Conservation (phyloP, 1,140 invertebrate species). For the Drosophila lini region DNA sequence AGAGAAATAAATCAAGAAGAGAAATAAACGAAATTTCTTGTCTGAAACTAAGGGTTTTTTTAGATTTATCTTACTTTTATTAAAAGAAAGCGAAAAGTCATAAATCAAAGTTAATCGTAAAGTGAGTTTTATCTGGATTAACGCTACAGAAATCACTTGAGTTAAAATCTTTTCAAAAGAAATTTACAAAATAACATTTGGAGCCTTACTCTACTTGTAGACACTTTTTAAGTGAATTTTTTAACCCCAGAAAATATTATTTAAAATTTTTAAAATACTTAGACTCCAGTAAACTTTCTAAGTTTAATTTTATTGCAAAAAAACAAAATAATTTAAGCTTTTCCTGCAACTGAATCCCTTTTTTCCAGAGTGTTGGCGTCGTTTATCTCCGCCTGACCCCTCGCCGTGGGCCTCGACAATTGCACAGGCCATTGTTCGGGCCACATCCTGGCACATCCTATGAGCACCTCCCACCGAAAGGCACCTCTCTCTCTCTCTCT, state of each 20-base stretch:
- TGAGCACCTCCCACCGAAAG: conserved; percentile 10
- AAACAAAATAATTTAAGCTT: neutral
- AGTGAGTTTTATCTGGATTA: too few relatives aligned
- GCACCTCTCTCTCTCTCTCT: conserved; percentile 22
- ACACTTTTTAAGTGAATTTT: neutral
- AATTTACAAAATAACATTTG: neutral
- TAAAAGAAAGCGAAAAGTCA: neutral
- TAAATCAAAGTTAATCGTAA: neutral
- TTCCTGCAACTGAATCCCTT: neutral
- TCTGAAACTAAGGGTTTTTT: neutral
- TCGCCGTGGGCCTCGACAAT: conserved; percentile 58
- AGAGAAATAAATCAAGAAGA: neutral
- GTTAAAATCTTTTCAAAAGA: neutral
- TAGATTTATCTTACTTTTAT: conserved; percentile 2
- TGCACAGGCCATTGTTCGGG: conserved; percentile 55
- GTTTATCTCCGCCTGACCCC: conserved; percentile 18
- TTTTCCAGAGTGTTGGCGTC: neutral
- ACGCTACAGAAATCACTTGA: neutral
- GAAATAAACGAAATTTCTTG: neutral
- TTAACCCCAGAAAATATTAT: neutral
- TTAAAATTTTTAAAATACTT: neutral
- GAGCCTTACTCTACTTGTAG: neutral
- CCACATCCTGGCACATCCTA: conserved; percentile 13
- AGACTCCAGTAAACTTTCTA: neutral
- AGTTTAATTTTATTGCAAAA: neutral